Percentiles rank a stretch among this genome's conserved stretches.
phyloP scores from a whole-genome alignment of 2,888 invertebrate genomes.

The Oscheius myriophilus region DNA sequence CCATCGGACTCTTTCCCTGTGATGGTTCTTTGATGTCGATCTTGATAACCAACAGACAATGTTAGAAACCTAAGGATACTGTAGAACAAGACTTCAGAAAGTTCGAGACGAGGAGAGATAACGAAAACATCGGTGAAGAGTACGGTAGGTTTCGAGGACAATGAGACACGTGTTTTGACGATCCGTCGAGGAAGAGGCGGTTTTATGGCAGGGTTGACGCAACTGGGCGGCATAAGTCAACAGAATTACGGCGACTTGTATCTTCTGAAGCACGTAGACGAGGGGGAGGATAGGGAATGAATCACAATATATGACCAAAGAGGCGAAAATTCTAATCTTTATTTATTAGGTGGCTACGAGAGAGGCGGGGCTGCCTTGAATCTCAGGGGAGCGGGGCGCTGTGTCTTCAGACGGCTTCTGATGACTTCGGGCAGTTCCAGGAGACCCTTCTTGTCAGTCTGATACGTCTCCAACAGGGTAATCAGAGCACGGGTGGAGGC shows the following conservation, averaged over 20 bases:
- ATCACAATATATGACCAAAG: background rate
- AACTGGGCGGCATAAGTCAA: constrained; percentile 9
- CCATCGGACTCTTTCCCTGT: no score
- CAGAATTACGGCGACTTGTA: no score
- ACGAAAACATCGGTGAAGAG: no score
- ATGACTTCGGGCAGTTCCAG: constrained; percentile 48
- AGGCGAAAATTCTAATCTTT: background rate
- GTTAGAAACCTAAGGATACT: no score
- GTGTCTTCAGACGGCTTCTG: constrained; percentile 27
- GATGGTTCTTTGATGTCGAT: no score
- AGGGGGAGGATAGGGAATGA: background rate
- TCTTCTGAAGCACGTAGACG: no score
- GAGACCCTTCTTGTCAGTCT: constrained; percentile 48
- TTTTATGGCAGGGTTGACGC: constrained; percentile 3
- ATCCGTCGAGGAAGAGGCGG: no score
- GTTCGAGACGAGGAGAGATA: no score
- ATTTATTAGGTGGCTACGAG: background rate
- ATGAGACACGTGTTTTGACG: no score
- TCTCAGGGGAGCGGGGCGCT: constrained; percentile 25
- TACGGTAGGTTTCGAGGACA: no score
- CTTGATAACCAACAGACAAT: no score
- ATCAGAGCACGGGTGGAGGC: constrained; percentile 66
- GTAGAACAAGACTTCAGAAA: no score
- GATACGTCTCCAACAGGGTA: constrained; percentile 65
- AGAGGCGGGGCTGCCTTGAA: constrained; percentile 22